Percentiles rank a stretch among this genome's conserved stretches.
phyloP scores from a whole-genome alignment of 2,113 vertebrate genomes.

The Nyctibius bracteatus region DNA sequence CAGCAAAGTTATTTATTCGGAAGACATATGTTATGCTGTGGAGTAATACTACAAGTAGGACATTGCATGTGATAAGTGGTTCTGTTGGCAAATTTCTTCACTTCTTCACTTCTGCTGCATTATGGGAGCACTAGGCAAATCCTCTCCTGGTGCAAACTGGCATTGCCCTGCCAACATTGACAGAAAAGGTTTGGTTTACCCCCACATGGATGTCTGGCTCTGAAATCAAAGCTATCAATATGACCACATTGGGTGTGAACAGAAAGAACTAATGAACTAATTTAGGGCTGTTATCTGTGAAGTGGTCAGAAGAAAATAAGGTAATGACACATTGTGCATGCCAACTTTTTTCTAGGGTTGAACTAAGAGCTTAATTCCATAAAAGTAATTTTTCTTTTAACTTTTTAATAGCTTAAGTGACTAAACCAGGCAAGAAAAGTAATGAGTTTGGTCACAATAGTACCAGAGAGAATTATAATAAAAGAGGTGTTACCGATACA shows the following conservation, averaged over 20 bases:
- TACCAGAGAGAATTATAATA: slow-evolving; percentile 61
- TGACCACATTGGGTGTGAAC: not conserved
- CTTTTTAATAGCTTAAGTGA: slow-evolving; percentile 14
- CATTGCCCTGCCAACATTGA: not conserved
- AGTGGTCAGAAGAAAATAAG: slow-evolving; percentile 28
- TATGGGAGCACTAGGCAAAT: not conserved
- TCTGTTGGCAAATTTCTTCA: not conserved
- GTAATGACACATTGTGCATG: not conserved
- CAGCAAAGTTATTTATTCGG: slow-evolving; percentile 12
- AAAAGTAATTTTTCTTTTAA: not conserved
- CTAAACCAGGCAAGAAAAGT: slow-evolving; percentile 24
- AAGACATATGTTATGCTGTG: not conserved
- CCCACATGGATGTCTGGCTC: not conserved
- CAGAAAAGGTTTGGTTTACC: not conserved
- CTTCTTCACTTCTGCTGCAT: not conserved
- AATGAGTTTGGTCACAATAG: slow-evolving; percentile 28
- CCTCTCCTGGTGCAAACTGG: not conserved
- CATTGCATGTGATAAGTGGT: not conserved
- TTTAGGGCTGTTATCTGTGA: not conserved
- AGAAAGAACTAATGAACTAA: not conserved
- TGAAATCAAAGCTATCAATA: not conserved
- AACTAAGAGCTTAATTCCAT: not conserved
- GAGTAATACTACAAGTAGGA: not conserved
- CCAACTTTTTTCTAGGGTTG: not conserved
- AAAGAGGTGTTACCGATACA: slow-evolving; percentile 65